A percentile compares a stretch with the other conserved stretches of the same genome.
Conservation (phyloP, 2,888 invertebrate species). For the Homarus gammarus region DNA sequence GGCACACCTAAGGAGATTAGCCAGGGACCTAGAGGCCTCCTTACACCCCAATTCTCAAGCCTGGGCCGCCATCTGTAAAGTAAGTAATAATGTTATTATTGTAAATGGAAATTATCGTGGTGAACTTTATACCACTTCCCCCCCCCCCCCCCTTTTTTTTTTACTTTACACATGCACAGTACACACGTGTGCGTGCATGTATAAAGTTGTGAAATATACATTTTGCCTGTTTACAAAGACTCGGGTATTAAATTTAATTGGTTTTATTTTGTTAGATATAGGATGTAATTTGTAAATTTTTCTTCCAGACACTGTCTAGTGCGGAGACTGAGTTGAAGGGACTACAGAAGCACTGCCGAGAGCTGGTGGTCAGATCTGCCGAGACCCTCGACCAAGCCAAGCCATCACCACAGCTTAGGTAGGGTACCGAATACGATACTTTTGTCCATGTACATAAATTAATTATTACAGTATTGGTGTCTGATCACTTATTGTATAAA, state of each 20-base stretch:
- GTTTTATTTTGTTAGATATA: no score
- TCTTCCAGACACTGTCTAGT: conserved; percentile 84
- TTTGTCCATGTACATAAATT: no score
- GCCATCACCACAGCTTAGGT: conserved; percentile 60
- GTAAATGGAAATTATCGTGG: neutral
- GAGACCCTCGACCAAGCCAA: conserved; percentile 79
- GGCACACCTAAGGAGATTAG: conserved; percentile 71
- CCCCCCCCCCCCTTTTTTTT: no score
- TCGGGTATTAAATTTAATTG: no score
- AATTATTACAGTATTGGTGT: no score
- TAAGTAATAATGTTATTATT: conserved; percentile 12
- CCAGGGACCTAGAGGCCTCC: conserved; percentile 74
- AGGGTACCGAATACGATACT: neutral
- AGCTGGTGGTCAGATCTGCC: conserved; percentile 83
- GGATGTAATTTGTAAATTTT: neutral
- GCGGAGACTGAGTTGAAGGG: conserved; percentile 86
- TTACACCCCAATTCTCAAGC: conserved; percentile 73
- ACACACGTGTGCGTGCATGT: no score
- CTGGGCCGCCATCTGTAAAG: conserved; percentile 74
- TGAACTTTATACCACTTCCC: no score
- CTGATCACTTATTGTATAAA: no score
- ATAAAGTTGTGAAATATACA: no score
- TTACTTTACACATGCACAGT: no score
- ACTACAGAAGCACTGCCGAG: conserved; percentile 86
- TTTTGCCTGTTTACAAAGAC: no score